These are phyloP conservation scores for Apogon hyalosoma DNA, from an alignment of 2,797 vertebrate genomes.

Conservation along the genomic window DNA sequence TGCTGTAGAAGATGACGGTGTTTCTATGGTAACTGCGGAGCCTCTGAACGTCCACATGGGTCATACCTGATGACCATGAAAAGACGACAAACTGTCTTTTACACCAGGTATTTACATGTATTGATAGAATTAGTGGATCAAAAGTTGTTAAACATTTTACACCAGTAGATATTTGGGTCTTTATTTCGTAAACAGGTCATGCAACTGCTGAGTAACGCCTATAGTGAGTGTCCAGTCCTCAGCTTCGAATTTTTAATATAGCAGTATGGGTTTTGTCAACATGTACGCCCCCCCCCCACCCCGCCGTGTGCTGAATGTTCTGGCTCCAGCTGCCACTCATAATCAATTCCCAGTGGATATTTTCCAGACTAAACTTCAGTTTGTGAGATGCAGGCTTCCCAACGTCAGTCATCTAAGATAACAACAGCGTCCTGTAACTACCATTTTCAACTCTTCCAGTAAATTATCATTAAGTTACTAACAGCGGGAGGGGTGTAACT, in stretches of 20 bases:
- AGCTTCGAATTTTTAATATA: conserved; percentile 7
- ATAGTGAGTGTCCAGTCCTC: conserved; percentile 3
- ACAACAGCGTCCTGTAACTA: no score
- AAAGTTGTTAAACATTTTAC: no score
- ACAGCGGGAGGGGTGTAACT: conserved; percentile 6
- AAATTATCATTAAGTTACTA: conserved; percentile 28
- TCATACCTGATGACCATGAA: no score
- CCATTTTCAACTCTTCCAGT: neutral
- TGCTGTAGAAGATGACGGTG: no score
- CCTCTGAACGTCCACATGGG: no score
- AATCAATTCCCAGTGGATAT: conserved; percentile 37
- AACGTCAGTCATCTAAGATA: conserved; percentile 21
- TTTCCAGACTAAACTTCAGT: conserved; percentile 52
- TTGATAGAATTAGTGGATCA: no score
- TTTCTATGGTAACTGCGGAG: no score
- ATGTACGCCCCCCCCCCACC: conserved; percentile 12
- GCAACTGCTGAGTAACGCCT: conserved; percentile 3
- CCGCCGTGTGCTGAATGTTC: conserved; percentile 33
- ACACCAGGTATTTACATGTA: no score
- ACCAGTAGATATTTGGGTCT: neutral
- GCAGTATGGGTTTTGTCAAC: conserved; percentile 4
- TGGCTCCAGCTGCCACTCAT: conserved; percentile 38
- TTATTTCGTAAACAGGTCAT: neutral
- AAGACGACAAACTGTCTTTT: no score
- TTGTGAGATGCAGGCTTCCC: conserved; percentile 32